A percentile compares a stretch with the other conserved stretches of the same genome.
Conservation (phyloP, 1,140 invertebrate species). For the Cyclina sinensis region DNA sequence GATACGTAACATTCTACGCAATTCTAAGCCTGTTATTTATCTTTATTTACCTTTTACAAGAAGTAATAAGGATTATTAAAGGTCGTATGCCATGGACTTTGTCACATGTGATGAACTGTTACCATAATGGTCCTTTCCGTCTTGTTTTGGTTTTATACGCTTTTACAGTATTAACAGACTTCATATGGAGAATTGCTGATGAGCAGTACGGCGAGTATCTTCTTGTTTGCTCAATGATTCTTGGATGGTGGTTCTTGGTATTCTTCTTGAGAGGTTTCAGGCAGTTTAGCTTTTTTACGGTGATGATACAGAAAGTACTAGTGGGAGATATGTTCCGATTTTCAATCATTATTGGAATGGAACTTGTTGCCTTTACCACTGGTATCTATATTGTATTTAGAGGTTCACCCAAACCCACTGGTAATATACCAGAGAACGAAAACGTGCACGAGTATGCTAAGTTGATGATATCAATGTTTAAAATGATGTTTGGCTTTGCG, state of each 20-base stretch:
- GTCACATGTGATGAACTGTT: slow-evolving; percentile 46
- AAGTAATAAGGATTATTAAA: slow-evolving; percentile 38
- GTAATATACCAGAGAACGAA: slow-evolving; percentile 16
- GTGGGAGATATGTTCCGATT: slow-evolving; percentile 72
- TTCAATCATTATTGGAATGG: slow-evolving; percentile 69
- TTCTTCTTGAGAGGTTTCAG: slow-evolving; percentile 71
- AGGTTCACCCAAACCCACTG: not conserved
- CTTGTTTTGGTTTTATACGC: slow-evolving; percentile 65
- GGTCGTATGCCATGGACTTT: slow-evolving; percentile 46
- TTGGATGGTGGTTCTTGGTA: slow-evolving; percentile 74
- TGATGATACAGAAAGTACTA: slow-evolving; percentile 74
- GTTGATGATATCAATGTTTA: slow-evolving; percentile 31
- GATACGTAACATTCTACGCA: slow-evolving; percentile 43
- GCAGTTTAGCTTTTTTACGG: slow-evolving; percentile 76
- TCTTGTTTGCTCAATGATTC: slow-evolving; percentile 68
- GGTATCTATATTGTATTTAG: slow-evolving; percentile 69
- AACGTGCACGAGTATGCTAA: slow-evolving; percentile 34
- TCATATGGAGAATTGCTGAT: slow-evolving; percentile 46
- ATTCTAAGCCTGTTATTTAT: slow-evolving; percentile 36
- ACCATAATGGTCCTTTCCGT: slow-evolving; percentile 71
- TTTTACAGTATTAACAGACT: slow-evolving; percentile 54
- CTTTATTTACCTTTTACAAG: slow-evolving; percentile 32
- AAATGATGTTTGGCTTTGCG: slow-evolving; percentile 61
- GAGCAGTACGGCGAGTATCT: slow-evolving; percentile 65
- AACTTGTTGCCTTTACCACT: slow-evolving; percentile 70